Conservation (phyloP, 1,140 invertebrate genomes). For the Saxidomus purpurata region DNA sequence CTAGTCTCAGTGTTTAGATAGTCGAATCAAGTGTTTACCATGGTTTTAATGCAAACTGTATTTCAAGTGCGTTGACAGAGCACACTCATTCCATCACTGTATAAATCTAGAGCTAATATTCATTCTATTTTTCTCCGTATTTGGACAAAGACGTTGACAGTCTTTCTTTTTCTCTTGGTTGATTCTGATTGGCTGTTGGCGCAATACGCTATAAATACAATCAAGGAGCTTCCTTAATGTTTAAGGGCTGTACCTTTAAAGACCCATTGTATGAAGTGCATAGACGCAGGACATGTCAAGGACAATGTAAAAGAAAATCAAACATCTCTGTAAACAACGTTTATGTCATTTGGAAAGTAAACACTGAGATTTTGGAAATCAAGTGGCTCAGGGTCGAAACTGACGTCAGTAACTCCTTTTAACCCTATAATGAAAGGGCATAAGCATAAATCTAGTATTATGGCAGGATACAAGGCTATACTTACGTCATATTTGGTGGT, state of each 20-base stretch:
- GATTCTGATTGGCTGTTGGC: not conserved
- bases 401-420: too few relatives aligned
- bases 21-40: not conserved
- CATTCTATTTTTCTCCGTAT: not conserved
- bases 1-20: not conserved
- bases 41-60: not conserved
- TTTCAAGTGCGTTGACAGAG: not conserved
- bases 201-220: not conserved
- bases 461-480: too few relatives aligned
- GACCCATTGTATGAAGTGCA: not conserved
- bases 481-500: too few relatives aligned
- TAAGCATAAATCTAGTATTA: too few relatives aligned
- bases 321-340: not conserved
- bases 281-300: not conserved
- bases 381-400: too few relatives aligned
- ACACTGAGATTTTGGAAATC: too few relatives aligned
- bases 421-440: too few relatives aligned
- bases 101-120: not conserved
- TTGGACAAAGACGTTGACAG: not conserved
- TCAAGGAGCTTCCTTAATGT: not conserved
- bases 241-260: not conserved
- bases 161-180: not conserved
- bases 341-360: not conserved
- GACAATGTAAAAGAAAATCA: not conserved
- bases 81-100: not conserved